A percentile compares a stretch with the other conserved stretches of the same genome.
These are phyloP conservation scores for Vipera ursinii DNA, from an alignment of 2,797 vertebrate genomes.

Conservation along the genomic window DNA sequence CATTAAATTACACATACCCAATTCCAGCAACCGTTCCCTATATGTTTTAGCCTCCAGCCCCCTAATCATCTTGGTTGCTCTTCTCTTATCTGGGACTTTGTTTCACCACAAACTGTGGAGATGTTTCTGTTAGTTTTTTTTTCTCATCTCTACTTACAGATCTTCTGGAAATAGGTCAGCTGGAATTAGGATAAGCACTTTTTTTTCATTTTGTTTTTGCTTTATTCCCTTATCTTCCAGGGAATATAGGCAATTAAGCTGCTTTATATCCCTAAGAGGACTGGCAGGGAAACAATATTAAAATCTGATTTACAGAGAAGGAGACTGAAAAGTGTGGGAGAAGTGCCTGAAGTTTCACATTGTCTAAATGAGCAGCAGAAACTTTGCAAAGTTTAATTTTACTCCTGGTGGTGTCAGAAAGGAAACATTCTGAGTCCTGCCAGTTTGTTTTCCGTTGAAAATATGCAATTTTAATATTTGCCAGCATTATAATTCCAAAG, in stretches of 20 bases:
- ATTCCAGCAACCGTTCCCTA: too few relatives aligned
- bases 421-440: not conserved
- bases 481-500: not conserved
- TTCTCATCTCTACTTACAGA: not conserved
- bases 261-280: not conserved
- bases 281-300: not conserved
- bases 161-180: not conserved
- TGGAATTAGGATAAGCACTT: slow-evolving; percentile 7
- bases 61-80: too few relatives aligned
- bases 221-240: not conserved
- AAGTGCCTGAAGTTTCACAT: not conserved
- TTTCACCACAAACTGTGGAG: not conserved
- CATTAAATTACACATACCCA: too few relatives aligned
- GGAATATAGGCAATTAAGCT: slow-evolving; percentile 1
- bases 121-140: not conserved
- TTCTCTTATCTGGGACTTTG: not conserved
- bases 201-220: rapidly evolving
- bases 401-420: not conserved
- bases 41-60: too few relatives aligned
- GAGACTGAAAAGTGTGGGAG: not conserved
- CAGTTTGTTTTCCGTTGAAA: not conserved
- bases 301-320: not conserved
- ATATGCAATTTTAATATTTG: slow-evolving; percentile 1
- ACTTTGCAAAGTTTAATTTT: not conserved
- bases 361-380: not conserved